A percentile compares a stretch with the other conserved stretches of the same genome.
phyloP scores from a whole-genome alignment of 1,140 invertebrate genomes.

The Mactra quadrangularis region DNA sequence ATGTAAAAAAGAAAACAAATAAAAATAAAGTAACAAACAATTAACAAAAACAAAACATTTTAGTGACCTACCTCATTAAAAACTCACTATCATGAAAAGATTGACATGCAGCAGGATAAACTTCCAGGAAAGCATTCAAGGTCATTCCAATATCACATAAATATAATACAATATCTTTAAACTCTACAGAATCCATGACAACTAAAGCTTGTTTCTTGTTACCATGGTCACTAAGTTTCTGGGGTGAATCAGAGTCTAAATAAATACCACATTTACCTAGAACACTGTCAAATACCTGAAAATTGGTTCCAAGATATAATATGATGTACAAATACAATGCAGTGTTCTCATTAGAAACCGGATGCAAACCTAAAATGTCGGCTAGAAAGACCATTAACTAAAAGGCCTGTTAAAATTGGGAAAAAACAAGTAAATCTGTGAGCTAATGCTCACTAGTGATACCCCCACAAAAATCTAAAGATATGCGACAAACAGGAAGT shows the following conservation, averaged over 20 bases:
- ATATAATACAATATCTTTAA: slow-evolving; percentile 89
- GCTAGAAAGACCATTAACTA: not conserved
- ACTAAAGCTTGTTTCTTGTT: slow-evolving; percentile 41
- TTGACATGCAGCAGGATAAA: slow-evolving; percentile 85
- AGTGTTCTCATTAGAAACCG: no score
- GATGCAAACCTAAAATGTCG: no score
- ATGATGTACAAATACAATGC: no score
- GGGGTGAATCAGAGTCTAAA: slow-evolving; percentile 71
- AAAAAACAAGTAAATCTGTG: no score
- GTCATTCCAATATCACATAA: slow-evolving; percentile 89
- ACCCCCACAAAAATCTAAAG: no score
- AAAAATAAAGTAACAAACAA: no score
- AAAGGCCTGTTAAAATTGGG: no score
- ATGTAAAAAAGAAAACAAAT: no score
- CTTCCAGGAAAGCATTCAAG: slow-evolving; percentile 87
- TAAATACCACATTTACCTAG: slow-evolving; percentile 85
- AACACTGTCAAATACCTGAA: slow-evolving; percentile 83
- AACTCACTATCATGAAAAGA: slow-evolving; percentile 83
- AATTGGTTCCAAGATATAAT: slow-evolving; percentile 1
- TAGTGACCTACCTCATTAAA: slow-evolving; percentile 70
- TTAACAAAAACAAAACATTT: no score
- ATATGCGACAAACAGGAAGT: no score
- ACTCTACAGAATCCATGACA: slow-evolving; percentile 76
- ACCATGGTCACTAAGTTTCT: slow-evolving; percentile 68
- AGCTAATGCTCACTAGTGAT: no score